A percentile compares a stretch with the other conserved stretches of the same genome.
These are phyloP conservation scores for Drosophila ustulata DNA, from an alignment of 2,888 invertebrate species.

Conservation along the genomic window DNA sequence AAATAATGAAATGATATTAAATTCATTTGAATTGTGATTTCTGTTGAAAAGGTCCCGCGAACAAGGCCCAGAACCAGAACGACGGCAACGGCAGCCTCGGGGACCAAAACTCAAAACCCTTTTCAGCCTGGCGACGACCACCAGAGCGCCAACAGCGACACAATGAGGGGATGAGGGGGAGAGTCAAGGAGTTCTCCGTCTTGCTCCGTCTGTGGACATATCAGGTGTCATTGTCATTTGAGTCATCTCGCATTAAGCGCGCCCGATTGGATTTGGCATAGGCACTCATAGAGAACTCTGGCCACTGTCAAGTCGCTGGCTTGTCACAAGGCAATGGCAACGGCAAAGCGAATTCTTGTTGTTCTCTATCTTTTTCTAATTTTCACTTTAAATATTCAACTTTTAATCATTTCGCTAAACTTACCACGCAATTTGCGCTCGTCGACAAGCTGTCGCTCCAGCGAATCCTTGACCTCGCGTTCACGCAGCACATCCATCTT, in stretches of 20 bases:
- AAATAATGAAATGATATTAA: conserved; percentile 85
- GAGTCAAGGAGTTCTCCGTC: not conserved
- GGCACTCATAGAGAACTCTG: conserved; percentile 30
- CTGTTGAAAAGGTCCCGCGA: conserved; percentile 77
- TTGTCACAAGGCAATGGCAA: not conserved
- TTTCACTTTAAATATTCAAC: not conserved
- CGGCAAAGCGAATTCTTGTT: not conserved
- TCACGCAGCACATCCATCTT: conserved; percentile 98
- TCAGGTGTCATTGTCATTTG: conserved; percentile 84
- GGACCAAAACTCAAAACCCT: conserved; percentile 60
- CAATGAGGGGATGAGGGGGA: not conserved
- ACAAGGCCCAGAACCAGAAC: not conserved
- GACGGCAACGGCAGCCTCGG: conserved; percentile 47
- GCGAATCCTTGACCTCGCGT: conserved; percentile 95
- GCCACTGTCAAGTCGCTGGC: conserved; percentile 14
- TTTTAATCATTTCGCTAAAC: conserved; percentile 74
- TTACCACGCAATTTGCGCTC: conserved; percentile 98
- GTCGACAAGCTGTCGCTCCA: conserved; percentile 96
- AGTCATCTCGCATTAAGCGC: conserved; percentile 82
- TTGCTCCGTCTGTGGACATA: conserved; percentile 63
- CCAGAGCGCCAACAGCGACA: conserved; percentile 56
- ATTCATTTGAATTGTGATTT: conserved; percentile 84
- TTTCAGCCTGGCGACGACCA: conserved; percentile 70
- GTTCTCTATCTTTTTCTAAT: too few relatives aligned
- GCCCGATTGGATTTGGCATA: conserved; percentile 79